Conservation (phyloP, 2,888 invertebrate species). For the Phyllotreta striolata region DNA sequence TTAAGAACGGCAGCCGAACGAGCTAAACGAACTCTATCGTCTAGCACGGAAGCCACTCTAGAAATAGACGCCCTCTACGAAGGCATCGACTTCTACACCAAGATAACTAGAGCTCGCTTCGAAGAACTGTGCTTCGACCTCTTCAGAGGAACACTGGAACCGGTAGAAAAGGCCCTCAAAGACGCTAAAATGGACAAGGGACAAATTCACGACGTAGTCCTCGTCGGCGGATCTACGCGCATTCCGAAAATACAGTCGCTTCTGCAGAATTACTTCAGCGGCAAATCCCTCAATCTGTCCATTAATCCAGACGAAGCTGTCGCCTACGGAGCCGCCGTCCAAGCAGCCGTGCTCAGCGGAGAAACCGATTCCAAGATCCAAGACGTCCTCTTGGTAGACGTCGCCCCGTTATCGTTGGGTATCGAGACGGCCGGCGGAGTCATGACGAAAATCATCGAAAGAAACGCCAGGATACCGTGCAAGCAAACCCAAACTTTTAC, state of each 20-base stretch:
- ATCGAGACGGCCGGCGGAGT: constrained; percentile 84
- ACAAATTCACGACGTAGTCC: constrained; percentile 79
- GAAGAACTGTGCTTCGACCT: constrained; percentile 78
- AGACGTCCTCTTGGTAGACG: constrained; percentile 75
- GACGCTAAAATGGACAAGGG: constrained; percentile 78
- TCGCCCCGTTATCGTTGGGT: constrained; percentile 73
- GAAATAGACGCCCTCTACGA: constrained; percentile 81
- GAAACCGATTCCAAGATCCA: constrained; percentile 74
- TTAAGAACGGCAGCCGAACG: constrained; percentile 80
- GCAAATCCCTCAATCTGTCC: constrained; percentile 57
- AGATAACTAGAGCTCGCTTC: constrained; percentile 77
- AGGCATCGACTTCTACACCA: constrained; percentile 76
- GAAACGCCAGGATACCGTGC: constrained; percentile 66
- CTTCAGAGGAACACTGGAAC: constrained; percentile 71
- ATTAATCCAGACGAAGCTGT: constrained; percentile 59
- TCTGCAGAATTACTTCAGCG: constrained; percentile 78
- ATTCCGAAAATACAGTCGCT: constrained; percentile 81
- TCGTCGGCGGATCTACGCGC: constrained; percentile 83
- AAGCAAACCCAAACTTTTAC: constrained; percentile 68
- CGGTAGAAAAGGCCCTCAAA: constrained; percentile 78
- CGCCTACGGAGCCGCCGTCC: constrained; percentile 58
- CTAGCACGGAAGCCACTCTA: constrained; percentile 77
- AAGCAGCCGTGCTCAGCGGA: constrained; percentile 56
- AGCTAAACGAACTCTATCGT: constrained; percentile 81
- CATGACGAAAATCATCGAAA: constrained; percentile 70